Conservation (phyloP, 2,797 vertebrate genomes). For the Cirrhinus mrigala region DNA sequence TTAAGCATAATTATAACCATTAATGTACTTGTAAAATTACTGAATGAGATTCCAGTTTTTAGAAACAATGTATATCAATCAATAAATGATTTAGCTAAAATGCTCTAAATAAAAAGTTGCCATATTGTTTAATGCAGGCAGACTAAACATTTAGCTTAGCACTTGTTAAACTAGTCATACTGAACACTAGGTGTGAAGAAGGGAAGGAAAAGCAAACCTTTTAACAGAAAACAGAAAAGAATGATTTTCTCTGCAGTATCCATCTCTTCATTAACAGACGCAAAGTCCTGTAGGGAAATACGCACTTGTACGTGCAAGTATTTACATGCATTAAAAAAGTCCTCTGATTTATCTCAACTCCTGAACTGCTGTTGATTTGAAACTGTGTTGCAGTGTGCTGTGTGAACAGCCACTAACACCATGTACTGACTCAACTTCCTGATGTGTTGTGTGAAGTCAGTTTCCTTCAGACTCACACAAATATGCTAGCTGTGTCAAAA, state of each 20-base stretch:
- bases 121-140: neutral
- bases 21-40: neutral
- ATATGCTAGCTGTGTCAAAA: neutral
- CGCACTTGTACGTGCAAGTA: too few species aligned
- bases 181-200: too few species aligned
- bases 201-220: neutral
- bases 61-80: too few species aligned
- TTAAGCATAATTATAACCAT: neutral
- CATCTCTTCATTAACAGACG: neutral
- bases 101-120: too few species aligned
- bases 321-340: neutral
- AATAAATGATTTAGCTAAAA: too few species aligned
- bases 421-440: neutral
- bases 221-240: neutral
- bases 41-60: neutral
- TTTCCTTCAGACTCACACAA: neutral
- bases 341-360: neutral
- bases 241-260: neutral
- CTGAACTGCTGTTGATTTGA: neutral
- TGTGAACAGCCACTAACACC: neutral
- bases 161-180: neutral
- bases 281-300: neutral
- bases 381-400: neutral
- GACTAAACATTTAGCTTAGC: neutral
- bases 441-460: neutral